Percentiles rank a stretch among this genome's conserved stretches.
These are phyloP conservation scores for Lathamus discolor DNA, from an alignment of 2,113 vertebrate species.

Conservation along the genomic window DNA sequence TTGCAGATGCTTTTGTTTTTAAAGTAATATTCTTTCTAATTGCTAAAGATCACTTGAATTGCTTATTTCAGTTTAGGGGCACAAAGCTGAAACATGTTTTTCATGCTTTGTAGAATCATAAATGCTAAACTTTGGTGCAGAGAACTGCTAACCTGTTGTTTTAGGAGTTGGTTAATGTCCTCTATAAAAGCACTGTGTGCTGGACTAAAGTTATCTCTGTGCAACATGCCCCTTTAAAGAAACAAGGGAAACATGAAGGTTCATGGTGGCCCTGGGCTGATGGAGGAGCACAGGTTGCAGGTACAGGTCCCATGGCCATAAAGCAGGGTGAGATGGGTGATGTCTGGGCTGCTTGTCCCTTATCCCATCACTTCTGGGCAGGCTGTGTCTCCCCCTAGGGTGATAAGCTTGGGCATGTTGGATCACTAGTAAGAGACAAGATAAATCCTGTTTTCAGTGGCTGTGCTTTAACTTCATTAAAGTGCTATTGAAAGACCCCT, in stretches of 20 bases:
- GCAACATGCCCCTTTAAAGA: not conserved
- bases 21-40: not conserved
- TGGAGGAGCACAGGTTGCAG: accelerated
- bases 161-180: not conserved
- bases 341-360: not conserved
- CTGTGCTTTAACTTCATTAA: not conserved
- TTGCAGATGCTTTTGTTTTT: not conserved
- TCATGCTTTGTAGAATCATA: not conserved
- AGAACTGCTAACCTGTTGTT: not conserved
- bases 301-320: accelerated
- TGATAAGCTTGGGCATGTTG: not conserved
- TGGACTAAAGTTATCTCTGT: not conserved
- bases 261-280: accelerated
- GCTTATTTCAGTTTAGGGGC: not conserved
- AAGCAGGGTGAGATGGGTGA: accelerated
- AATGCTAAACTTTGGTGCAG: not conserved
- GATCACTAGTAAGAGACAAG: not conserved
- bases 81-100: not conserved
- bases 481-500: not conserved
- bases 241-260: accelerated
- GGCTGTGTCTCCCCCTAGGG: not conserved
- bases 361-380: not conserved
- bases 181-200: not conserved
- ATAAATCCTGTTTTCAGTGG: not conserved
- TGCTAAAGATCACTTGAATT: not conserved